Evolutionary conservation across 2,113 vertebrate genomes (phyloP).

Genomic region (Oreotrochilus melanogaster): DNA sequence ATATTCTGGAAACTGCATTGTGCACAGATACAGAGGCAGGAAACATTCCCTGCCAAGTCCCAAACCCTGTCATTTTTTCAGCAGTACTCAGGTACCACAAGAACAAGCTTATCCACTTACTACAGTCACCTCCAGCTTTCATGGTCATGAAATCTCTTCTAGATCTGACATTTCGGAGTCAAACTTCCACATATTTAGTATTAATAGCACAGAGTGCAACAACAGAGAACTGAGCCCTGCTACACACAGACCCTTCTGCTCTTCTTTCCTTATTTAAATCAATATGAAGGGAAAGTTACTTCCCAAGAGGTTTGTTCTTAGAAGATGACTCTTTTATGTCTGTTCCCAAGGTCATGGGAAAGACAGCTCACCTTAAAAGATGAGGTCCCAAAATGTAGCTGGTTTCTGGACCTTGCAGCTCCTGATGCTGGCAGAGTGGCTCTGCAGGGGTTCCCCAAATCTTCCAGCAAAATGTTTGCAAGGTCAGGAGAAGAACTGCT

Average conservation of each 20-base stretch:
- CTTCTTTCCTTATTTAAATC: neutral
- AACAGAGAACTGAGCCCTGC: neutral
- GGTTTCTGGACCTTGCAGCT: neutral
- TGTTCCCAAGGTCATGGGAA: neutral
- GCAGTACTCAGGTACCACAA: neutral
- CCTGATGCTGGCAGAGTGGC: neutral
- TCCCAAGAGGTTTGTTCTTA: neutral
- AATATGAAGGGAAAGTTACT: neutral
- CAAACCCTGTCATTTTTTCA: neutral
- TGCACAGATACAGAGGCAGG: accelerated
- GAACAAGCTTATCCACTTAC: neutral
- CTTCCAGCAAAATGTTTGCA: neutral
- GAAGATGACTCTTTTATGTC: neutral
- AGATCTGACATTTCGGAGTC: neutral
- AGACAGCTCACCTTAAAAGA: neutral
- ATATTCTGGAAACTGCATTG: neutral
- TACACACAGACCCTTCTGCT: neutral
- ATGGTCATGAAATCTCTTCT: neutral
- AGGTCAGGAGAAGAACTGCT: neutral
- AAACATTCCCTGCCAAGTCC: neutral
- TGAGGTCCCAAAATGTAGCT: neutral
- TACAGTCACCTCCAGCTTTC: neutral
- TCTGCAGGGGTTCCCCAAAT: neutral
- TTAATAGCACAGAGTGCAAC: too few species aligned
- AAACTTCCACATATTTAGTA: neutral